phyloP scores from a whole-genome alignment of 2,113 vertebrate genomes.

The Mystacornis crossleyi region DNA sequence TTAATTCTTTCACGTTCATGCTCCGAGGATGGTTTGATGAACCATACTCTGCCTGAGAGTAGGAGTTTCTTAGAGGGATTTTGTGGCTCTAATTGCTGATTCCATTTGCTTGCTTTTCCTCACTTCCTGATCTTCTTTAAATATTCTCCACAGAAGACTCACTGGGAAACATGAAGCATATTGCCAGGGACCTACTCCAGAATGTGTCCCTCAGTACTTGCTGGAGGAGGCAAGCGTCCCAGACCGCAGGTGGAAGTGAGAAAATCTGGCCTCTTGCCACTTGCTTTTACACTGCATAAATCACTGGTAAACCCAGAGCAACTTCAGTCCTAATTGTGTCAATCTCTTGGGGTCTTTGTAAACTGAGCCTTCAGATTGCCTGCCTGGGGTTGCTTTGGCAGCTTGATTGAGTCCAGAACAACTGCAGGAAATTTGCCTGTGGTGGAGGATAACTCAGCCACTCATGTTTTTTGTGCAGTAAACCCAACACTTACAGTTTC shows the following conservation, averaged over 20 bases:
- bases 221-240: not conserved
- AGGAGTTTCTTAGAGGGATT: not conserved
- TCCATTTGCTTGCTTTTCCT: not conserved
- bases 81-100: not conserved
- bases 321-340: not conserved
- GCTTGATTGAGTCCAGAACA: not conserved
- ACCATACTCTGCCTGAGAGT: not conserved
- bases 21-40: not conserved
- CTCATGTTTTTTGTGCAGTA: not conserved
- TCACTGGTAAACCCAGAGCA: not conserved
- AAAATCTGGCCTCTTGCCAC: not conserved
- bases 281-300: not conserved
- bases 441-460: not conserved
- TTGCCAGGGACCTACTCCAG: not conserved
- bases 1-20: not conserved
- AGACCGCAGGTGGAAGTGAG: not conserved
- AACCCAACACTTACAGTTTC: not conserved
- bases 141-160: not conserved
- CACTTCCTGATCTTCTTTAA: not conserved
- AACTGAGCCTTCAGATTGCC: not conserved
- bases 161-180: not conserved
- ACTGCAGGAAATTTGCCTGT: not conserved
- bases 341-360: not conserved
- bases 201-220: not conserved
- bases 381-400: not conserved